phyloP scores from a whole-genome alignment of 2,888 invertebrate species.

The Oscheius myriophilus region DNA sequence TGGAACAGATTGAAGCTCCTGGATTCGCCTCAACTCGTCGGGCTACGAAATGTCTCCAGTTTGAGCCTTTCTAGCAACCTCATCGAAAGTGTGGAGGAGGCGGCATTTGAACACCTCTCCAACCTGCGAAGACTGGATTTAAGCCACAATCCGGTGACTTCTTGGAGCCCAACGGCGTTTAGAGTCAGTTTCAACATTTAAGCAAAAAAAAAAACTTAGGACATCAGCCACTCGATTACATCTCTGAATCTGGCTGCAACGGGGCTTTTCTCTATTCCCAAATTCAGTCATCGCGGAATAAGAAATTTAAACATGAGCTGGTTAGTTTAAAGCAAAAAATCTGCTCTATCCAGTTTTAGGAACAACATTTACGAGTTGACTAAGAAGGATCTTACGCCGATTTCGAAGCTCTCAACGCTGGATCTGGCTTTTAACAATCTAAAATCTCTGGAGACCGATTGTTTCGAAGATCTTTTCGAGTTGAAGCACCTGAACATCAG shows the following conservation, averaged over 20 bases:
- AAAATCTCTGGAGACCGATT: conserved; percentile 45
- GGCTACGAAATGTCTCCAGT: conserved; percentile 53
- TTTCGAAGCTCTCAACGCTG: conserved; percentile 50
- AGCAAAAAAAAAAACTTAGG: conserved; percentile 37
- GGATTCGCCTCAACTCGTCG: conserved; percentile 47
- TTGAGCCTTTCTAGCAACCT: conserved; percentile 57
- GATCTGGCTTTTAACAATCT: conserved; percentile 63
- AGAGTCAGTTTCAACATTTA: conserved; percentile 36
- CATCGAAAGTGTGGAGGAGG: conserved; percentile 66
- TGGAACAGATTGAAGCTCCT: conserved; percentile 40
- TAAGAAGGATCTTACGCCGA: conserved; percentile 51
- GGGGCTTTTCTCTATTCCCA: conserved; percentile 67
- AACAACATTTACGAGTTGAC: conserved; percentile 66
- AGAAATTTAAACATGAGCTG: conserved; percentile 62
- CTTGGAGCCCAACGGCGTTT: conserved; percentile 68
- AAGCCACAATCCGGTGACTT: conserved; percentile 67
- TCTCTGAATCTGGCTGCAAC: conserved; percentile 65
- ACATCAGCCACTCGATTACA: conserved; percentile 58
- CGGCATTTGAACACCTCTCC: conserved; percentile 58
- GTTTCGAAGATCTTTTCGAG: conserved; percentile 54
- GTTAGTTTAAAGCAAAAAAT: conserved; percentile 36
- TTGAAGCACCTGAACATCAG: conserved; percentile 66
- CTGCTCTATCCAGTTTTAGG: conserved; percentile 30
- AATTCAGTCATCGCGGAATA: conserved; percentile 56
- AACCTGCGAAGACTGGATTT: conserved; percentile 62